A percentile compares a stretch with the other conserved stretches of the same genome.
Conservation (phyloP, 1,140 invertebrate species). For the Venturia canescens region DNA sequence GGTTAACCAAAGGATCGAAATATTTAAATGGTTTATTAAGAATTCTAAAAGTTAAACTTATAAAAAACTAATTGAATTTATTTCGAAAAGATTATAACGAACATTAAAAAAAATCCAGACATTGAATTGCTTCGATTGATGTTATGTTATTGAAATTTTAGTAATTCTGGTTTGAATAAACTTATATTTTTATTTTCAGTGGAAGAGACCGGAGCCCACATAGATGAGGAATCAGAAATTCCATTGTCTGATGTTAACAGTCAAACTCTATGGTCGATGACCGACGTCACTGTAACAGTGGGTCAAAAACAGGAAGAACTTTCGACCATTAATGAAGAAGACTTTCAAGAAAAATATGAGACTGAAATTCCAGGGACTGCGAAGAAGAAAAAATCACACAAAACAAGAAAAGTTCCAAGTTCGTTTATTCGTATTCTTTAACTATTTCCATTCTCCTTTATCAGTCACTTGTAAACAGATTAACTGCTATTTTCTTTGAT, state of each 20-base stretch:
- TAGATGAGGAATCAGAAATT: slow-evolving; percentile 71
- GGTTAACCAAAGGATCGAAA: not conserved
- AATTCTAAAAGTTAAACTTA: too few relatives aligned
- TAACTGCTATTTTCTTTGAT: not conserved
- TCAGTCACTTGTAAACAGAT: too few relatives aligned
- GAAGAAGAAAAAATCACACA: slow-evolving; percentile 70
- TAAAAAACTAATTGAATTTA: not conserved
- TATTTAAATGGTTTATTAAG: not conserved
- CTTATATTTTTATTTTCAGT: slow-evolving; percentile 59
- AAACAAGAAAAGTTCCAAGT: slow-evolving; percentile 62
- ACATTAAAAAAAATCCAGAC: too few relatives aligned
- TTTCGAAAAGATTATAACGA: not conserved
- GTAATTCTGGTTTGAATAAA: too few relatives aligned
- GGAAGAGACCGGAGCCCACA: slow-evolving; percentile 74
- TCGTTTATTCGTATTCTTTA: not conserved
- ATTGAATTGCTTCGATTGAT: too few relatives aligned
- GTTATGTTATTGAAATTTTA: too few relatives aligned
- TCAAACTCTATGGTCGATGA: slow-evolving; percentile 68
- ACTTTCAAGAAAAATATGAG: slow-evolving; percentile 69
- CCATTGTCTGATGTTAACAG: slow-evolving; percentile 63
- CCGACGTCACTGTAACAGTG: slow-evolving; percentile 68
- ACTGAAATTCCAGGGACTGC: slow-evolving; percentile 67
- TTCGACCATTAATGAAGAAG: slow-evolving; percentile 64
- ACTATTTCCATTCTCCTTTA: too few relatives aligned
- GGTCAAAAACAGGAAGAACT: slow-evolving; percentile 66